phyloP scores from a whole-genome alignment of 2,888 invertebrate species.

The Trissolcus japonicus region DNA sequence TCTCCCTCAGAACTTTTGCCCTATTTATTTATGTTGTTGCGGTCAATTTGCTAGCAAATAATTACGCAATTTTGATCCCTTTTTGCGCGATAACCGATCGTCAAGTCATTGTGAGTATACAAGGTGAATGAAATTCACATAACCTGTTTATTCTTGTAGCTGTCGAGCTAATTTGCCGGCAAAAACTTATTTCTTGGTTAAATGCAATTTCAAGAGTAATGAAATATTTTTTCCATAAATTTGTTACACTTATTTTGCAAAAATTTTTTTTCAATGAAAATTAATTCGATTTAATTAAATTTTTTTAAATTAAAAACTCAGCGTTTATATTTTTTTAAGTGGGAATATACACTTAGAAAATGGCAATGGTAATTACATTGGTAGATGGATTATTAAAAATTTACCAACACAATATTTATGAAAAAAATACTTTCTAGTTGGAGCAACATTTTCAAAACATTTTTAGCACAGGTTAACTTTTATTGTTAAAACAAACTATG shows the following conservation, averaged over 20 bases:
- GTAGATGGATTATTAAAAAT: too few species aligned
- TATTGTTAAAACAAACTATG: too few species aligned
- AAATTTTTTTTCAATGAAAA: neutral
- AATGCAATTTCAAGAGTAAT: neutral
- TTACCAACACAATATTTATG: too few species aligned
- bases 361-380: too few species aligned
- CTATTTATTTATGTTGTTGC: slow-evolving; percentile 64
- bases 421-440: too few species aligned
- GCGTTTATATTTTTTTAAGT: too few species aligned
- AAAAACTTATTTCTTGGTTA: slow-evolving; percentile 1
- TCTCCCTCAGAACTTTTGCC: slow-evolving; percentile 57
- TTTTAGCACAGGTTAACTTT: too few species aligned
- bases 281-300: too few species aligned
- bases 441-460: too few species aligned
- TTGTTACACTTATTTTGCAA: too few species aligned
- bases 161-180: slow-evolving; percentile 2
- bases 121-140: slow-evolving; percentile 42
- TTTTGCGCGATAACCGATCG: slow-evolving; percentile 29
- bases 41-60: slow-evolving; percentile 63
- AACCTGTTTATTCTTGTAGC: slow-evolving; percentile 18
- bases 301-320: too few species aligned
- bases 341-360: too few species aligned
- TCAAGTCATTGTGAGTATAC: slow-evolving; percentile 35
- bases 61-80: slow-evolving; percentile 63
- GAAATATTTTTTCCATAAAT: neutral